These are phyloP conservation scores for Dicerorhinus sumatrensis DNA, from an alignment of 2,113 vertebrate genomes.

Conservation along the genomic window DNA sequence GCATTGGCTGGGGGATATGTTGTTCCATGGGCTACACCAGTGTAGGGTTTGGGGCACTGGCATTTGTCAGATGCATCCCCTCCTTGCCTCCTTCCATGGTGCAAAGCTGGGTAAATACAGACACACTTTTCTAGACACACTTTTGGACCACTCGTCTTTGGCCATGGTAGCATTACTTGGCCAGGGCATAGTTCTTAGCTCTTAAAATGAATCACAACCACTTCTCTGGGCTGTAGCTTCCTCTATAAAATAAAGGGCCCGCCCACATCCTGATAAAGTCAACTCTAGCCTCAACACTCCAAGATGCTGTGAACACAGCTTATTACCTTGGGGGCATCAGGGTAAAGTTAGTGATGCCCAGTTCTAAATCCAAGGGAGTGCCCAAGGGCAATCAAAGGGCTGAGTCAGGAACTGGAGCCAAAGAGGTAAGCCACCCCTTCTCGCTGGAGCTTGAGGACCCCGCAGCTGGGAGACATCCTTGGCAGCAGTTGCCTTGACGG, in stretches of 20 bases:
- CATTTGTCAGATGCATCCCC: not conserved
- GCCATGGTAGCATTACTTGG: not conserved
- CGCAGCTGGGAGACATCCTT: not conserved
- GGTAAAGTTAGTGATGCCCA: not conserved
- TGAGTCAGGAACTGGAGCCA: not conserved
- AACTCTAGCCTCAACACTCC: not conserved
- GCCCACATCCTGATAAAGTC: not conserved
- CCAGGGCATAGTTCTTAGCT: constrained; percentile 26
- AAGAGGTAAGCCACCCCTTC: not conserved
- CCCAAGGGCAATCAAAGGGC: not conserved
- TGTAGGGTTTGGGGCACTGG: not conserved
- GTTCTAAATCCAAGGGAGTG: not conserved
- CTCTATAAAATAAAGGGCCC: not conserved
- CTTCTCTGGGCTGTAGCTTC: not conserved
- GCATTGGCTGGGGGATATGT: not conserved
- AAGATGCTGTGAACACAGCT: not conserved
- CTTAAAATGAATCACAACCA: not conserved
- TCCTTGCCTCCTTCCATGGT: not conserved
- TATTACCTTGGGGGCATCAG: not conserved
- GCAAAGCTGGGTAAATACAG: not conserved
- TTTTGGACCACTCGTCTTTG: not conserved
- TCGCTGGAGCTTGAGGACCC: not conserved
- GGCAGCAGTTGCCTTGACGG: not conserved
- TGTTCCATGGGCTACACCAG: not conserved
- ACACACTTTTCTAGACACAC: constrained; percentile 1